phyloP scores from a whole-genome alignment of 2,113 vertebrate genomes.

The Fulica atra region DNA sequence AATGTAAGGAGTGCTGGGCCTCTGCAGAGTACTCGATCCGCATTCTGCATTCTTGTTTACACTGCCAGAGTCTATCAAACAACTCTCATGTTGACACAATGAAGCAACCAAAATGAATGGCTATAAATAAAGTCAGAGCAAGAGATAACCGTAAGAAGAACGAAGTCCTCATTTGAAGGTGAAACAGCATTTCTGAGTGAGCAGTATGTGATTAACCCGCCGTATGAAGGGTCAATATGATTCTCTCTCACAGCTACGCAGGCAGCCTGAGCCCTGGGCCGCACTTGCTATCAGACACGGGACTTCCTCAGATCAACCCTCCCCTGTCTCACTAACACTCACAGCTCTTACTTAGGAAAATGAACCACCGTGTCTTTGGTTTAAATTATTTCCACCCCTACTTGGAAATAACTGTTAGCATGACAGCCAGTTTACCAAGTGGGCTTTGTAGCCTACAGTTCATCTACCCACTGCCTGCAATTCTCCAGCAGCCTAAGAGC shows the following conservation, averaged over 20 bases:
- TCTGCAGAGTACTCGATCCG: not conserved
- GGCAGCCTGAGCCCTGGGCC: not conserved
- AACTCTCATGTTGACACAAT: not conserved
- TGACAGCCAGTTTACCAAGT: not conserved
- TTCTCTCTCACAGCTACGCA: not conserved
- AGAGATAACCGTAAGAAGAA: constrained; percentile 18
- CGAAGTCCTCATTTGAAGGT: constrained; percentile 28
- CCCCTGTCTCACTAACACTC: not conserved
- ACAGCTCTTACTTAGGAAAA: not conserved
- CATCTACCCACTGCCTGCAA: not conserved
- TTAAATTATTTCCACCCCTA: not conserved
- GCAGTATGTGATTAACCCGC: not conserved
- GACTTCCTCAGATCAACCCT: not conserved
- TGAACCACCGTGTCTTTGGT: not conserved
- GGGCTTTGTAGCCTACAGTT: not conserved
- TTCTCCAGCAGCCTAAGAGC: not conserved
- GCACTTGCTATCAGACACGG: not conserved
- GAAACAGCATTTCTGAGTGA: constrained; percentile 27
- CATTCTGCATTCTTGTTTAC: not conserved
- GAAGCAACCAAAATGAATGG: constrained; percentile 3
- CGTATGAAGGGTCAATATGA: not conserved
- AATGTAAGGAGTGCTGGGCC: not conserved
- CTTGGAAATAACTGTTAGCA: not conserved
- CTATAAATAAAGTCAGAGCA: constrained; percentile 19
- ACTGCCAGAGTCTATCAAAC: not conserved